These are phyloP conservation scores for Megaleporinus macrocephalus DNA, from an alignment of 2,113 vertebrate genomes.

Conservation along the genomic window DNA sequence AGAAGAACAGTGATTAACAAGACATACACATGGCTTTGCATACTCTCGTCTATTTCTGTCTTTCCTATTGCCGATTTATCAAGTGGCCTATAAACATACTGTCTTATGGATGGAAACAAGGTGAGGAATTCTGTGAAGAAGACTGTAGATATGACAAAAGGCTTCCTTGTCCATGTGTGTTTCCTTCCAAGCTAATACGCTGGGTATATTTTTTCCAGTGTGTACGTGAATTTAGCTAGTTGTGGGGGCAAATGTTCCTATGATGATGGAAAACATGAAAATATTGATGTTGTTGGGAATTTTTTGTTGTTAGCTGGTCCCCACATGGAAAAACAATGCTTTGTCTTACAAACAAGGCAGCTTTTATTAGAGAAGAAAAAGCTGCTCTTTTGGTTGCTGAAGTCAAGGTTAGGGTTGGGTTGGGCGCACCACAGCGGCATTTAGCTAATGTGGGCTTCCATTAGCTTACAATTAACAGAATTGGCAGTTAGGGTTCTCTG, in stretches of 20 bases:
- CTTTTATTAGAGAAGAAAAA: neutral
- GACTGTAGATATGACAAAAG: neutral
- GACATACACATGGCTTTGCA: neutral
- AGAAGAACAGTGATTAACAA: neutral
- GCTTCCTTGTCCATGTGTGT: neutral
- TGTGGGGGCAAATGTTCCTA: neutral
- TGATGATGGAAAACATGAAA: conserved; percentile 1
- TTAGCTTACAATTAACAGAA: too few species aligned
- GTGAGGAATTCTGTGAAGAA: neutral
- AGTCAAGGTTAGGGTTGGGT: neutral
- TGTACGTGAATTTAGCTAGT: neutral
- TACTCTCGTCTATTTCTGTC: conserved; percentile 24
- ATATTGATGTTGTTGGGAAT: neutral
- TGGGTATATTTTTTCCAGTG: neutral
- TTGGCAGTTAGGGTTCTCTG: too few species aligned
- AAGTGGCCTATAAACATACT: conserved; percentile 4
- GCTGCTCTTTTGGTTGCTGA: neutral
- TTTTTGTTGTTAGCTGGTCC: neutral
- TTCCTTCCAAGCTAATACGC: neutral
- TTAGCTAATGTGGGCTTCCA: too few species aligned
- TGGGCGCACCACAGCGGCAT: neutral
- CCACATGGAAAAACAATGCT: neutral
- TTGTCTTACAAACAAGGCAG: neutral
- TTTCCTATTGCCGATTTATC: neutral
- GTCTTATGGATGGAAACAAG: conserved; percentile 20